Percentiles rank a stretch among this genome's conserved stretches.
Conservation (phyloP, 2,797 vertebrate species). For the Bufotes viridis region DNA sequence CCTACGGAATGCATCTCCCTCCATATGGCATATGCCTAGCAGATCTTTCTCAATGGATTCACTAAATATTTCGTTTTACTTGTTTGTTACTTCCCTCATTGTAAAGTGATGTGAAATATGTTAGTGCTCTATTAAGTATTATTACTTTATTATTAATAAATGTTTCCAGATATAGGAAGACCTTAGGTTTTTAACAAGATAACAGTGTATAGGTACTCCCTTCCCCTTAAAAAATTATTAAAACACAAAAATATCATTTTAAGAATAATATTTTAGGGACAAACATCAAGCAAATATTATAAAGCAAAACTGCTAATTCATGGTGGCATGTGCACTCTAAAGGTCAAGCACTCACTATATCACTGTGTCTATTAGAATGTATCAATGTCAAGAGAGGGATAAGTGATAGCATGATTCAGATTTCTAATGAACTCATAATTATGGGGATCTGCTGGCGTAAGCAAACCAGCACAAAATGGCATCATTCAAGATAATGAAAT, state of each 20-base stretch:
- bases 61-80: not conserved
- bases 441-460: conserved; percentile 49
- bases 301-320: not conserved
- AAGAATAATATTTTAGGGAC: not conserved
- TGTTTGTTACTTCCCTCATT: not conserved
- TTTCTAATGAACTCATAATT: conserved; percentile 48
- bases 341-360: conserved; percentile 33
- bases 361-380: conserved; percentile 32
- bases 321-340: conserved; percentile 19
- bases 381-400: conserved; percentile 36
- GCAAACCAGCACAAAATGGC: conserved; percentile 46
- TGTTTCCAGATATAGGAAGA: not conserved
- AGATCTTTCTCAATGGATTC: not conserved
- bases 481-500: conserved; percentile 48
- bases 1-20: not conserved
- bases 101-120: not conserved
- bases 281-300: conserved; percentile 14
- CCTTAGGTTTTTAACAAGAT: not conserved
- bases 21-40: not conserved
- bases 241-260: not conserved
- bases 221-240: not conserved
- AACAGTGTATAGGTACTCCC: too few species aligned
- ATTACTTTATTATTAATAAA: not conserved
- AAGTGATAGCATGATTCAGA: conserved; percentile 39
- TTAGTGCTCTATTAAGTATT: not conserved